phyloP scores from a whole-genome alignment of 2,888 invertebrate species.

The Anodontia alba region DNA sequence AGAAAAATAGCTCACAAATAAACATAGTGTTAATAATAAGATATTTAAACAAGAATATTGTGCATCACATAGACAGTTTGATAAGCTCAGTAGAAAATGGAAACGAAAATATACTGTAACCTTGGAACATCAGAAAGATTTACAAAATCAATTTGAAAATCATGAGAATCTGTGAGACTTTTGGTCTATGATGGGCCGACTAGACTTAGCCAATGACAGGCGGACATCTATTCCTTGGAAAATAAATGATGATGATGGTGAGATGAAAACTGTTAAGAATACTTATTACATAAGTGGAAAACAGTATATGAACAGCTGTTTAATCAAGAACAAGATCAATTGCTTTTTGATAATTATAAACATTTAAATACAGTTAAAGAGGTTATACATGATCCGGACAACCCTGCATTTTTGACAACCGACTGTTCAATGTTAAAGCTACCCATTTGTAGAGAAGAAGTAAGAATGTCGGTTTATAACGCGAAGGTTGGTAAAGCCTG shows the following conservation, averaged over 20 bases:
- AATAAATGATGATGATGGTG: background rate
- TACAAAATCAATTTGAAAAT: background rate
- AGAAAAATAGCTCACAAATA: background rate
- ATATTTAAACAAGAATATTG: background rate
- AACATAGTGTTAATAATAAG: background rate
- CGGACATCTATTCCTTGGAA: background rate
- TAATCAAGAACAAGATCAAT: background rate
- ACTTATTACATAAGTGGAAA: constrained; percentile 17
- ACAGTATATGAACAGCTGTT: constrained; percentile 9
- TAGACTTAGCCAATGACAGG: constrained; percentile 13
- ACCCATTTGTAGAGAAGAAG: background rate
- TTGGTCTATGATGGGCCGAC: background rate
- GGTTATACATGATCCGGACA: background rate
- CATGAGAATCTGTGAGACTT: background rate
- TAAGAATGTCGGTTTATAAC: background rate
- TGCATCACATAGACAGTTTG: background rate
- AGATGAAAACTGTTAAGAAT: background rate
- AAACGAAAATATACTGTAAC: constrained; percentile 6
- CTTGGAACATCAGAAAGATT: background rate
- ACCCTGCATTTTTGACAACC: background rate
- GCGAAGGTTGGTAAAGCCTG: background rate
- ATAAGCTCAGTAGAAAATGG: constrained; percentile 14
- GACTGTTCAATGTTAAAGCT: background rate
- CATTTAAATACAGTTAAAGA: background rate
- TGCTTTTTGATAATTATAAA: background rate